A percentile compares a stretch with the other conserved stretches of the same genome.
phyloP scores from a whole-genome alignment of 1,140 invertebrate genomes.

The Drosophila nannoptera region DNA sequence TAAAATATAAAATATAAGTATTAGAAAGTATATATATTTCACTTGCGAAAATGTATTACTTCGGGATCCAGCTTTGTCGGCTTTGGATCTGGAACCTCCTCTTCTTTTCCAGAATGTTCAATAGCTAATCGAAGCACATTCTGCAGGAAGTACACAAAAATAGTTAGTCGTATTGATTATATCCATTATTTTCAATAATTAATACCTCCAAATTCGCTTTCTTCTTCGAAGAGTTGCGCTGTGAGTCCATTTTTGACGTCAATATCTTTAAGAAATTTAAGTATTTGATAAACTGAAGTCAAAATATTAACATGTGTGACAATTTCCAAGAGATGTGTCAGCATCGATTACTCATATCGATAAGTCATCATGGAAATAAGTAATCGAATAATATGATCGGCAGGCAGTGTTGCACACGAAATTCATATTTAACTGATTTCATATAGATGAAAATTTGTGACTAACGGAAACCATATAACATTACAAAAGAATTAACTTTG shows the following conservation, averaged over 20 bases:
- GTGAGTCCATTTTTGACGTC: constrained; percentile 1
- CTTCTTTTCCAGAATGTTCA: constrained; percentile 22
- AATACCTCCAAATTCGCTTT: constrained; percentile 50
- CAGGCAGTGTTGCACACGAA: not conserved
- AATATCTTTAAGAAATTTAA: not conserved
- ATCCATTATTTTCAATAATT: not conserved
- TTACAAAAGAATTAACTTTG: constrained; percentile 2
- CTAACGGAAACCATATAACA: too few species aligned
- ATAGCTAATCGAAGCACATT: constrained; percentile 49
- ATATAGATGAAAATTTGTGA: too few species aligned
- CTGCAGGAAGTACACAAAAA: constrained; percentile 9
- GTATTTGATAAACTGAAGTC: not conserved
- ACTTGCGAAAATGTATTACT: constrained; percentile 2
- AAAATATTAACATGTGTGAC: constrained; percentile 11
- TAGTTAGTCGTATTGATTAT: not conserved
- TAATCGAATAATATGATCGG: too few species aligned
- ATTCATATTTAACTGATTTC: not conserved
- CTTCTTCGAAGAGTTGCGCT: constrained; percentile 24
- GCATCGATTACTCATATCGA: not conserved
- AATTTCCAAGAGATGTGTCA: not conserved
- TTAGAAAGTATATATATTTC: not conserved
- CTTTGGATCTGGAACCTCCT: not conserved
- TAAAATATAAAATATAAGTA: too few species aligned
- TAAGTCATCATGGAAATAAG: too few species aligned
- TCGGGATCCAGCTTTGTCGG: constrained; percentile 1